Evolutionary conservation across 2,797 vertebrate species (phyloP), one percentile per base, ranked within the genome.

Genomic region (Falco biarmicus): DNA sequence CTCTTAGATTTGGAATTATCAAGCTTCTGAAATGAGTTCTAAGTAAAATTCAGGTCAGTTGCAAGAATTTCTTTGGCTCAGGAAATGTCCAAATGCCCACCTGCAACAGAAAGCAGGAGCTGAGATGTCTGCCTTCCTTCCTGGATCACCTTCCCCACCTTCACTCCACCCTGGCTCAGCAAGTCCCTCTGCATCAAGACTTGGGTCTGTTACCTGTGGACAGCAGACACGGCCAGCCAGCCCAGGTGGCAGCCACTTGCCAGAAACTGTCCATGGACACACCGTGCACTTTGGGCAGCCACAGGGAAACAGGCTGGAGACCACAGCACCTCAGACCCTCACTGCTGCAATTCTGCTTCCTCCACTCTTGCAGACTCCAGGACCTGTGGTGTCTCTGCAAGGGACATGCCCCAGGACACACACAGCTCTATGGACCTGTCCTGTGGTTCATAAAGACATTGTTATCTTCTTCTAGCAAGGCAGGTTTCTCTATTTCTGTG

Each of bases 151-250:
- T 60, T 57, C 11, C 21, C 17, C 51, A 24, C 26, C 61, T 24
- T 51, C 37, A 15, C 12, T 63, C 31, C 34, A 15, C 10, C 5
- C 45, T 56, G 50, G 9, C 54, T 83, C 73, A 76, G 69, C 37
- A 45, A 17, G 28, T 12, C 12, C 25, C 18, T 28, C 37, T 59
- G 18, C 32, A 18, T 9, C 51, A 53, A 70, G 37, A 68, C 16
- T 53, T 16, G 18, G 17, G 31, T 4, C 51, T 29, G 8, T 22
- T 2, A 18, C 57, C 61, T 6, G 24, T 3, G 15, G 19, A 10
- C 21, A 54, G 28, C 37, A 65, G 34, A 13, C 15, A 10, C 0
- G 0, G 45, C 5, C 78, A 78, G 21, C 29, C 61, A 70, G 51
- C 25, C 61, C 3, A 0, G 31, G 41, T 61, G 59, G 73, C 43